Conservation (phyloP, 1,140 invertebrate genomes). For the Scaptodrosophila lebanonensis region DNA sequence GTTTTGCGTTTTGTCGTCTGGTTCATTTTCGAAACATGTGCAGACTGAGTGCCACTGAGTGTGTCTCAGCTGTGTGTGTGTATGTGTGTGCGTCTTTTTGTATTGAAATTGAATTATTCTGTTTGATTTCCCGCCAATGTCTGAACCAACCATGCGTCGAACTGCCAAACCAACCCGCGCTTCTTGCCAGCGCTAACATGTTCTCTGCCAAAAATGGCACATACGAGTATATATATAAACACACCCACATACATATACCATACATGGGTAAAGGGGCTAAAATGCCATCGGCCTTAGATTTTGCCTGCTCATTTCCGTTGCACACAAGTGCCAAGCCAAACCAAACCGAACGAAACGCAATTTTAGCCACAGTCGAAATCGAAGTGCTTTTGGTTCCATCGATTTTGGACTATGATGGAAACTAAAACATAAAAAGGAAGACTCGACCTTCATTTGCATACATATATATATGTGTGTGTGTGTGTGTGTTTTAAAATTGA, state of each 20-base stretch:
- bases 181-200: slow-evolving; percentile 23
- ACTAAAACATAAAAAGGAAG: slow-evolving; percentile 13
- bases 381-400: slow-evolving; percentile 28
- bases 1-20: slow-evolving; percentile 24
- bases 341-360: no score
- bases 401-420: neutral
- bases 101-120: slow-evolving; percentile 75
- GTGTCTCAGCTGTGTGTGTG: no score
- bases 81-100: no score
- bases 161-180: no score
- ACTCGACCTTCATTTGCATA: slow-evolving; percentile 53
- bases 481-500: slow-evolving; percentile 12
- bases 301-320: slow-evolving; percentile 55
- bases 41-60: slow-evolving; percentile 22
- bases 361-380: slow-evolving; percentile 32
- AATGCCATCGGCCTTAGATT: slow-evolving; percentile 28
- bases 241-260: neutral
- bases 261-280: no score
- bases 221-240: neutral
- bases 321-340: no score
- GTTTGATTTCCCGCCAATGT: slow-evolving; percentile 65
- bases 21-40: slow-evolving; percentile 9
- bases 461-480: slow-evolving; percentile 17
- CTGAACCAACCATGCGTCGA: no score
- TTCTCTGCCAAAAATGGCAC: slow-evolving; percentile 55